These are phyloP conservation scores for Chanos chanos DNA, from an alignment of 2,797 vertebrate genomes.

Conservation along the genomic window DNA sequence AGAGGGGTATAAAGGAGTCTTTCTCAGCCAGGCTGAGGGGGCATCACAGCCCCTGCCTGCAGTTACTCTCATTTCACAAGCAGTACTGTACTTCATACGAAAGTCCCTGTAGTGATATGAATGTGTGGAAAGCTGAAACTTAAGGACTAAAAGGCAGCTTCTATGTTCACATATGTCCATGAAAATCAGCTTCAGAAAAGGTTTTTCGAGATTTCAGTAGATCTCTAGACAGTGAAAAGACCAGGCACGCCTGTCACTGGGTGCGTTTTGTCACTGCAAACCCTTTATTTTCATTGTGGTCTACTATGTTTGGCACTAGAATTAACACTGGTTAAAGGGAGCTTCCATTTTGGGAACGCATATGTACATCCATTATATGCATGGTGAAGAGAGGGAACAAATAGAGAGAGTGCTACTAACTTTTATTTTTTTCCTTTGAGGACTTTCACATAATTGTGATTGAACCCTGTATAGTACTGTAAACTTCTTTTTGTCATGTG, in stretches of 20 bases:
- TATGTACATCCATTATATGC: constrained; percentile 10
- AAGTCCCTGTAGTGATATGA: not conserved
- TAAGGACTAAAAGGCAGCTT: too few relatives aligned
- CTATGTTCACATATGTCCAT: too few relatives aligned
- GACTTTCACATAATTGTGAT: constrained; percentile 24
- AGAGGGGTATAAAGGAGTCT: constrained; percentile 68
- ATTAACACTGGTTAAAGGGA: constrained; percentile 38
- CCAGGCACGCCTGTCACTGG: constrained; percentile 25
- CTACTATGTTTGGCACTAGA: constrained; percentile 42
- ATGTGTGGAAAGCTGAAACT: not conserved
- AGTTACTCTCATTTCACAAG: constrained; percentile 15
- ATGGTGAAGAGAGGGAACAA: constrained; percentile 15
- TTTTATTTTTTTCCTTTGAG: constrained; percentile 33
- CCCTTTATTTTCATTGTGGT: constrained; percentile 55
- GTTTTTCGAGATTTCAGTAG: constrained; percentile 4
- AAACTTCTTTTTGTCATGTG: not conserved
- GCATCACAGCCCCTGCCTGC: constrained; percentile 25
- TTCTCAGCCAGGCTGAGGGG: constrained; percentile 56
- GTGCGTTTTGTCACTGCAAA: constrained; percentile 33
- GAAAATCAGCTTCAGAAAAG: too few relatives aligned
- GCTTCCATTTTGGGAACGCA: constrained; percentile 42
- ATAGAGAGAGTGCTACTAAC: constrained; percentile 15
- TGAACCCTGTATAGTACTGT: not conserved
- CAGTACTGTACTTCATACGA: constrained; percentile 9
- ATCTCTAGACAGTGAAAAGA: constrained; percentile 27